Percentiles rank a stretch among this genome's conserved stretches.
Conservation (phyloP, 2,113 vertebrate species). For the Piprites chloris region DNA sequence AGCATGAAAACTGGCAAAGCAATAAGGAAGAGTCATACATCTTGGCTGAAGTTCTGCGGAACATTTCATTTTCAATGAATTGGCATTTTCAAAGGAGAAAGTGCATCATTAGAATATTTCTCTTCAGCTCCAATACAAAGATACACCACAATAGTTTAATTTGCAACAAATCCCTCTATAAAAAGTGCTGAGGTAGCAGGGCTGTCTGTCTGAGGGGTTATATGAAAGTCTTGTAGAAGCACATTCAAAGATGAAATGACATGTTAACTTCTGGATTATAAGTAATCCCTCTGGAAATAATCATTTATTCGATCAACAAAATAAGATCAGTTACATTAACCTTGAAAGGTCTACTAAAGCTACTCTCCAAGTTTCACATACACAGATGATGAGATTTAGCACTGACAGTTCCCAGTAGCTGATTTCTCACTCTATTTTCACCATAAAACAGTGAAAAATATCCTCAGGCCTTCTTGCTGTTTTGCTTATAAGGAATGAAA, state of each 20-base stretch:
- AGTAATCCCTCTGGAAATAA: slow-evolving; percentile 50
- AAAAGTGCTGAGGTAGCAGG: slow-evolving; percentile 23
- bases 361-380: background rate
- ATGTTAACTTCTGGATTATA: slow-evolving; percentile 46
- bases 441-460: background rate
- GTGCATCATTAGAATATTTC: background rate
- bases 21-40: background rate
- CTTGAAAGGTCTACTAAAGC: background rate
- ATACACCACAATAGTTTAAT: background rate
- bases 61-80: background rate
- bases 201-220: background rate
- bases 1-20: background rate
- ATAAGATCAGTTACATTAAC: slow-evolving; percentile 27
- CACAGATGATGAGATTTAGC: background rate
- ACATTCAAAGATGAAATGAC: background rate
- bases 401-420: background rate
- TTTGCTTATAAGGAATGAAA: background rate
- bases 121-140: background rate
- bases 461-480: background rate
- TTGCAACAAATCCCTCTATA: background rate
- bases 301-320: slow-evolving; percentile 50
- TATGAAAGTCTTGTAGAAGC: slow-evolving; percentile 1
- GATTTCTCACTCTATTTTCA: background rate
- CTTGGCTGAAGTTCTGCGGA: background rate
- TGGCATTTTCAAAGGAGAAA: background rate